Conservation (phyloP, 2,113 vertebrate species). For the Tragelaphus scriptus region DNA sequence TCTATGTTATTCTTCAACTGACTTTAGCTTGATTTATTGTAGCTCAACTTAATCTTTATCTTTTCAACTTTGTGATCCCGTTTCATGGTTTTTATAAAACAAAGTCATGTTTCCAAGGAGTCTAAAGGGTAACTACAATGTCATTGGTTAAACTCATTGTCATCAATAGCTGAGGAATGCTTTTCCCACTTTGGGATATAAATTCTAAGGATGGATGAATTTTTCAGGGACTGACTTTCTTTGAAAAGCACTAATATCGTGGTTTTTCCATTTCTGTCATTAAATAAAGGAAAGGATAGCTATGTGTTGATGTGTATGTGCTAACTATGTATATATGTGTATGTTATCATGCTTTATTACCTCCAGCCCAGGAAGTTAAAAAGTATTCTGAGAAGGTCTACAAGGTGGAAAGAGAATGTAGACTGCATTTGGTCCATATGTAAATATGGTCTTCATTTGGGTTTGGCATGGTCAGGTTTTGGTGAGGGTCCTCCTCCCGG, state of each 20-base stretch:
- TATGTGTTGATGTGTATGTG: neutral
- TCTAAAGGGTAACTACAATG: neutral
- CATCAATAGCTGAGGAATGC: neutral
- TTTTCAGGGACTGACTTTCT: neutral
- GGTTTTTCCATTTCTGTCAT: neutral
- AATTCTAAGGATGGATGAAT: neutral
- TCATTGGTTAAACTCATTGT: neutral
- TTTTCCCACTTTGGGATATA: neutral
- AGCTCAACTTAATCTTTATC: neutral
- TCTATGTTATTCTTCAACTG: neutral
- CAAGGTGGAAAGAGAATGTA: neutral
- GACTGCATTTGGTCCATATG: neutral
- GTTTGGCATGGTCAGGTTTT: neutral
- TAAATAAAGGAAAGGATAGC: neutral
- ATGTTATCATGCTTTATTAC: neutral
- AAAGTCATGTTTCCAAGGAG: slow-evolving; percentile 4
- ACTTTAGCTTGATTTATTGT: neutral
- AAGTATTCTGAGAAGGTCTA: neutral
- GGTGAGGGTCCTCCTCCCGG: neutral
- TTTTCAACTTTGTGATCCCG: neutral
- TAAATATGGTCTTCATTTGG: neutral
- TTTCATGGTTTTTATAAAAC: slow-evolving; percentile 37
- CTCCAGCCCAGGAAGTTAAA: neutral
- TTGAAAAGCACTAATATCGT: neutral
- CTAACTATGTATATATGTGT: neutral